A percentile compares a stretch with the other conserved stretches of the same genome.
Evolutionary conservation across 2,888 invertebrate species (phyloP).

Genomic region (Aleiodes testaceus): DNA sequence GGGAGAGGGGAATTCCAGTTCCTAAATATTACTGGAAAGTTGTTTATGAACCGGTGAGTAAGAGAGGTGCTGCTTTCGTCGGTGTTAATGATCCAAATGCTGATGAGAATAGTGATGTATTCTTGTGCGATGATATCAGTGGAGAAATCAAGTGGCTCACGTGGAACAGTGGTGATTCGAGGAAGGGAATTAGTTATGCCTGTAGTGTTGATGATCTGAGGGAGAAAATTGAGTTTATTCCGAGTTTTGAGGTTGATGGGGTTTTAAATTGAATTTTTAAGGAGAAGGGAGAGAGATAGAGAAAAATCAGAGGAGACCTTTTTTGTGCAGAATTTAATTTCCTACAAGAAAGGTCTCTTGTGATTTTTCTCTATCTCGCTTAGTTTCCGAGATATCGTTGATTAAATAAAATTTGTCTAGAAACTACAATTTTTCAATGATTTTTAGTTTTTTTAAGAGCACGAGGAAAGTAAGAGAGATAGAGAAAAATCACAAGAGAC

Average conservation of each 20-base stretch:
- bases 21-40: constrained; percentile 74
- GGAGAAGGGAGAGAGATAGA: no score
- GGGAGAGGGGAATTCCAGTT: constrained; percentile 68
- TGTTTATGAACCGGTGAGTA: constrained; percentile 65
- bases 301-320: no score
- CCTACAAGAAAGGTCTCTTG: no score
- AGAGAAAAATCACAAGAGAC: no score
- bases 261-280: constrained; percentile 63
- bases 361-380: no score
- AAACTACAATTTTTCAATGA: no score
- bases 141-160: constrained; percentile 74
- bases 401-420: no score
- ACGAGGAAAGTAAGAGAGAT: no score
- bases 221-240: constrained; percentile 75
- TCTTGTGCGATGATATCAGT: constrained; percentile 75
- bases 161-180: constrained; percentile 75
- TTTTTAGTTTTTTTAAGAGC: no score
- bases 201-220: constrained; percentile 77
- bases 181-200: constrained; percentile 78
- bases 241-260: constrained; percentile 74
- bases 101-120: constrained; percentile 50
- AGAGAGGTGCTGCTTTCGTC: constrained; percentile 69
- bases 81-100: constrained; percentile 73
- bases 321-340: no score
- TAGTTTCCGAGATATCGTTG: no score